Base-by-base conservation (phyloP, 1,140 invertebrate species). In the Stegodyphus dumicola region DNA sequence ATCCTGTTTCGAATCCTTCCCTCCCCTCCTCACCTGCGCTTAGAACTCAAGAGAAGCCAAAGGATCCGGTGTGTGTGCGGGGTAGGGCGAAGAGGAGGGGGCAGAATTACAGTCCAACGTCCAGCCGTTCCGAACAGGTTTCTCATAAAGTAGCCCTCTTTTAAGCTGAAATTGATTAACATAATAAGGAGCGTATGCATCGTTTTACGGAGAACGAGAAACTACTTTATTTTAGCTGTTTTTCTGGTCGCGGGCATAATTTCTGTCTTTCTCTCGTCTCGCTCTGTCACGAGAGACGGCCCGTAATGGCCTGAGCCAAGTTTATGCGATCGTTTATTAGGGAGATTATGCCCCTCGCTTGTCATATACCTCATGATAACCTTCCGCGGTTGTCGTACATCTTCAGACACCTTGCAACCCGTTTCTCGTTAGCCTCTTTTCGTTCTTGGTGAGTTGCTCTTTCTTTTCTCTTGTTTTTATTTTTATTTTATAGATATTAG, bases 91-190 rank as follows among this genome's bases (percentile, higher is more conserved):
- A 77, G 64, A 17, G 10, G 33, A 49, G 65, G 70, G 54, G 18
- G 54, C 56, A 13, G 18, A 33, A 73, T 85, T 85, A 76, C 70
- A 74, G 74, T 54, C 33, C 54, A 85, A 77, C 49, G 66, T 85
- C 81, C 81, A 85, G 74, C 65, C 5, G 81, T 60, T 85, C 77
- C 77, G 81, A 85, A 85, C 81, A 69, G 73, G 81, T 85, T 85
- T 70, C 74, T 76, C 71, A 76, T 84, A 84, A 85, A 85, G 60
- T 65, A 70, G 56, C 17, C 15, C 66, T 77, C 56, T 83, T 83
- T 74, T 52, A 17, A 67, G 11, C 52, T 15, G 70, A 83, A 76
- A 76, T 85, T 85, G 73, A 85, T 85, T 85, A 76, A 76, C 73
- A 76, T 85, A 85, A 85, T 85, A 70, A 74, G 73, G 60, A 74